Evolutionary conservation across 2,797 vertebrate species (phyloP).

Genomic region (Thunnus albacares): DNA sequence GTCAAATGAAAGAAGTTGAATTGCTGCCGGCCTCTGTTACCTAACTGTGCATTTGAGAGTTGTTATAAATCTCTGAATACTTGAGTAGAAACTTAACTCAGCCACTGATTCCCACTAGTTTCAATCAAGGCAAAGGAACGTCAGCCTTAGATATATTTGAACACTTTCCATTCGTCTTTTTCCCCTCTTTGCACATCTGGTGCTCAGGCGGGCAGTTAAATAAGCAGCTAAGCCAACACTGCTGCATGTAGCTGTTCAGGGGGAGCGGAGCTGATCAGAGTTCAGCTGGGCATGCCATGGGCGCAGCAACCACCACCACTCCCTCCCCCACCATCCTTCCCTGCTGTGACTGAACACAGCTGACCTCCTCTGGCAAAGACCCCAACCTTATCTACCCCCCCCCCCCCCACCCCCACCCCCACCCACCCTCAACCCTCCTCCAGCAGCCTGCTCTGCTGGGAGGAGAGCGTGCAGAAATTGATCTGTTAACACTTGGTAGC

Average conservation of each 20-base stretch:
- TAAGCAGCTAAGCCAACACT: conserved; percentile 77
- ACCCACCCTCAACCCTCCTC: not conserved
- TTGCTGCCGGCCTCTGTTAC: not conserved
- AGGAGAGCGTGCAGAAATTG: conserved; percentile 45
- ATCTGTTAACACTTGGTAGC: conserved; percentile 58
- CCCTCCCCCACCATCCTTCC: conserved; percentile 16
- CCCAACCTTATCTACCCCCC: not conserved
- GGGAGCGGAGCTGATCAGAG: conserved; percentile 30
- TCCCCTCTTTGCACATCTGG: conserved; percentile 78
- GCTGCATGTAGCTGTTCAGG: conserved; percentile 63
- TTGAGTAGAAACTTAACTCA: not conserved
- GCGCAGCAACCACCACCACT: conserved; percentile 44
- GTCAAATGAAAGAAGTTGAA: not conserved
- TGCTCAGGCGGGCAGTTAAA: conserved; percentile 74
- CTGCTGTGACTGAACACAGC: conserved; percentile 70
- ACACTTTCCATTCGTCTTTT: conserved; percentile 54
- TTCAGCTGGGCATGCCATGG: conserved; percentile 74
- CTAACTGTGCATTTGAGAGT: not conserved
- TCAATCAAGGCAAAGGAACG: conserved; percentile 15
- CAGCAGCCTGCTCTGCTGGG: conserved; percentile 40
- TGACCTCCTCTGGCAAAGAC: conserved; percentile 70
- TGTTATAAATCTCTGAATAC: conserved; percentile 5
- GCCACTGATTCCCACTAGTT: not conserved
- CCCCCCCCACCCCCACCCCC: conserved; percentile 1
- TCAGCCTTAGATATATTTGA: conserved; percentile 44